A percentile compares a stretch with the other conserved stretches of the same genome.
These are phyloP conservation scores for Platanista minor DNA, from an alignment of 2,113 vertebrate species.

Conservation along the genomic window DNA sequence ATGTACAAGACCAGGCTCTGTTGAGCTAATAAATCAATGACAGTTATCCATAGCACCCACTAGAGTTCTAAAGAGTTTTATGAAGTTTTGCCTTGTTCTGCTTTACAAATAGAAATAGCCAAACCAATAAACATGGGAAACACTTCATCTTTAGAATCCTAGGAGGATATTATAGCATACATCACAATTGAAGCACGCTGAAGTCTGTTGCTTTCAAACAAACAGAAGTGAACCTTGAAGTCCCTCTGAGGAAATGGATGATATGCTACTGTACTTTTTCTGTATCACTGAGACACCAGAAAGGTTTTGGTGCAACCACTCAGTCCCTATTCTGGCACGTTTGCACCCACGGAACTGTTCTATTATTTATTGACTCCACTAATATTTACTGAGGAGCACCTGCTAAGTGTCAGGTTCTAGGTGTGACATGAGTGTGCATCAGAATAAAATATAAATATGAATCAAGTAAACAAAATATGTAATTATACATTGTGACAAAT, in stretches of 20 bases:
- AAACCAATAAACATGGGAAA: background rate
- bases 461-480: background rate
- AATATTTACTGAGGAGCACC: background rate
- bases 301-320: background rate
- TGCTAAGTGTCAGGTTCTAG: background rate
- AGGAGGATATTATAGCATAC: background rate
- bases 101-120: constrained; percentile 14
- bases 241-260: background rate
- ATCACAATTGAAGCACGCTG: background rate
- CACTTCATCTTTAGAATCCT: background rate
- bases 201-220: background rate
- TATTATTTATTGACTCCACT: background rate
- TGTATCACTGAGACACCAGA: background rate
- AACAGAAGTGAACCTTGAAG: background rate
- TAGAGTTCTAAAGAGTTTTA: background rate
- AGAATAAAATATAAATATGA: background rate
- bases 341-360: background rate
- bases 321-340: background rate
- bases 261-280: background rate
- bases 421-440: background rate
- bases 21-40: constrained; percentile 3
- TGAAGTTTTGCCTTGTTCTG: background rate
- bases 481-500: background rate
- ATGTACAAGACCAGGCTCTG: background rate
- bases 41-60: background rate